Evolutionary conservation across 2,113 vertebrate species (phyloP).

Genomic region (Chaetops frenatus): DNA sequence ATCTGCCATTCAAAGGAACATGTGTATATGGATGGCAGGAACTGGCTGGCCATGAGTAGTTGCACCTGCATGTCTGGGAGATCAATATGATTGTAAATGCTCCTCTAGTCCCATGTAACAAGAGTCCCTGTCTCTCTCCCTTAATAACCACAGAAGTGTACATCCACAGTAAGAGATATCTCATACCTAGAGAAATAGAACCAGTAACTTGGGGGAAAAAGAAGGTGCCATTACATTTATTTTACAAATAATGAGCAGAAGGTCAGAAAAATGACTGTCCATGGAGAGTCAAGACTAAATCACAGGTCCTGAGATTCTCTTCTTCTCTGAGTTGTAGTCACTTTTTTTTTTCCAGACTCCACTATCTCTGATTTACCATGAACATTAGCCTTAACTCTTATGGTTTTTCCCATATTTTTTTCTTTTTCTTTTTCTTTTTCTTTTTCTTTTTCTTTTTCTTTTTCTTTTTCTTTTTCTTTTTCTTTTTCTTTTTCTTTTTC

Average conservation of each 20-base stretch:
- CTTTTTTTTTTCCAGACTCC: background rate
- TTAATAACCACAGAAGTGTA: background rate
- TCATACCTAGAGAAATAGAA: background rate
- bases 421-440: background rate
- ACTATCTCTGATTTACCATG: background rate
- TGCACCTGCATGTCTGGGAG: constrained; percentile 52
- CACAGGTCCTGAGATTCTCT: background rate
- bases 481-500: background rate
- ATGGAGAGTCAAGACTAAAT: background rate
- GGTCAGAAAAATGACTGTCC: background rate
- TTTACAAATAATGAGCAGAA: background rate
- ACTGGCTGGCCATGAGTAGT: constrained; percentile 49
- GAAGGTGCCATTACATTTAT: background rate
- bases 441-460: background rate
- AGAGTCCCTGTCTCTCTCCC: background rate
- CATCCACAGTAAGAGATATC: background rate
- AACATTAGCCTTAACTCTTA: background rate
- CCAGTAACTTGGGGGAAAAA: background rate
- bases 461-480: background rate
- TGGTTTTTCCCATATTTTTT: background rate
- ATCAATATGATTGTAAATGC: constrained; percentile 38
- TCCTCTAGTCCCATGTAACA: background rate
- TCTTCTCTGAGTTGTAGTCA: background rate
- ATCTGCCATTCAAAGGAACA: constrained; percentile 37
- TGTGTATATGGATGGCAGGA: constrained; percentile 49